Percentiles rank a stretch among this genome's conserved stretches.
phyloP scores from a whole-genome alignment of 37 sponge, comb jelly and placozoan species.

The Halichondria panicea region DNA sequence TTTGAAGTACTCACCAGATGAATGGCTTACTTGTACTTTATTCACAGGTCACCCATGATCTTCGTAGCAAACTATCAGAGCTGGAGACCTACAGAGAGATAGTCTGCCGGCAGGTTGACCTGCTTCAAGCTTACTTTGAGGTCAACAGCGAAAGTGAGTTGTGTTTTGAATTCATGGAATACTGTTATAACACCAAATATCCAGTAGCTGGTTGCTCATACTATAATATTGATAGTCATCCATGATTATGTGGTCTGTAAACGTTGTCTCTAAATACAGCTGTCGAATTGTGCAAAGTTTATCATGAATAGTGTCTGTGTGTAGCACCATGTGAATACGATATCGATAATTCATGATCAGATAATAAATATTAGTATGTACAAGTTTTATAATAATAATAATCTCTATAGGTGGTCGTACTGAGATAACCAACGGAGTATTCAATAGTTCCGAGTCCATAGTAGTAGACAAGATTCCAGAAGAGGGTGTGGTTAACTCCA shows the following conservation, averaged over 20 bases:
- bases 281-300: too few species aligned
- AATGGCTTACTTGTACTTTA: neutral
- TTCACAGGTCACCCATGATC: conserved; percentile 45
- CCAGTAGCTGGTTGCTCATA: too few species aligned
- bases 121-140: conserved; percentile 71
- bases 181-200: neutral
- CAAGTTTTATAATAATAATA: too few species aligned
- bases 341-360: too few species aligned
- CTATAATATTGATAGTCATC: too few species aligned
- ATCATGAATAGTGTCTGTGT: too few species aligned
- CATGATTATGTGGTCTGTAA: too few species aligned
- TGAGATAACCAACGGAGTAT: conserved; percentile 9
- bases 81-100: conserved; percentile 81
- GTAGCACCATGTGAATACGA: too few species aligned
- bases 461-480: conserved; percentile 52
- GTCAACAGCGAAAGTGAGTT: conserved; percentile 17
- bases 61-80: conserved; percentile 72
- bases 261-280: too few species aligned
- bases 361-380: too few species aligned
- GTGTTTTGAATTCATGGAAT: too few species aligned
- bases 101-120: conserved; percentile 76
- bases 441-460: conserved; percentile 32
- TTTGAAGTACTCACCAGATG: neutral
- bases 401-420: too few species aligned
- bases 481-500: neutral